Evolutionary conservation across 2,113 vertebrate species (phyloP).

Genomic region (Lepidothrix coronata): DNA sequence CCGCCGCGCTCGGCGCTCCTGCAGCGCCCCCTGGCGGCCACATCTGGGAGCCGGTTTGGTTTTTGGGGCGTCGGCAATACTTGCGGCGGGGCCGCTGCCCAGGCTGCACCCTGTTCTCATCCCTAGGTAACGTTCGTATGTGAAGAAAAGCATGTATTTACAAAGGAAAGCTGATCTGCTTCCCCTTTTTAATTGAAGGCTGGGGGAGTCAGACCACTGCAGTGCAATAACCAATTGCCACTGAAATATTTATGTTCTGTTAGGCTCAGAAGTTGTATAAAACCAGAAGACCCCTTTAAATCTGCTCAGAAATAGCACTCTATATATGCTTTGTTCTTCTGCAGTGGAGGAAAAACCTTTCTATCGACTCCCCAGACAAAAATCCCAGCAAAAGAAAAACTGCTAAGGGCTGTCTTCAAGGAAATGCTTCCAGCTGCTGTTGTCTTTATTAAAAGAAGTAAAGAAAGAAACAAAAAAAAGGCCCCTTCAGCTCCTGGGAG

Average conservation of each 20-base stretch:
- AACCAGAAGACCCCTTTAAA: background rate
- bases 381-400: background rate
- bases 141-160: rapidly evolving
- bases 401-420: background rate
- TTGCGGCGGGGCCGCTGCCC: background rate
- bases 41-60: rapidly evolving
- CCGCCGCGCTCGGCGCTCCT: background rate
- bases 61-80: rapidly evolving
- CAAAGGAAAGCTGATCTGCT: background rate
- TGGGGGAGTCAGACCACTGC: background rate
- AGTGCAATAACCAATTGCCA: rapidly evolving
- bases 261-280: background rate
- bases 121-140: rapidly evolving
- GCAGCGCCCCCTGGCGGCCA: background rate
- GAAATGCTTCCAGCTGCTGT: constrained; percentile 23
- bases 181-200: background rate
- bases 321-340: background rate
- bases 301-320: background rate
- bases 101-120: rapidly evolving
- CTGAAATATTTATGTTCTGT: background rate
- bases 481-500: background rate
- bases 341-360: background rate
- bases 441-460: constrained; percentile 49
- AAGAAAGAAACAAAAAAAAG: constrained; percentile 15
- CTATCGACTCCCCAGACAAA: background rate